Base-by-base conservation (phyloP, 2,797 vertebrate genomes). In the Peromyscus nudipes region DNA sequence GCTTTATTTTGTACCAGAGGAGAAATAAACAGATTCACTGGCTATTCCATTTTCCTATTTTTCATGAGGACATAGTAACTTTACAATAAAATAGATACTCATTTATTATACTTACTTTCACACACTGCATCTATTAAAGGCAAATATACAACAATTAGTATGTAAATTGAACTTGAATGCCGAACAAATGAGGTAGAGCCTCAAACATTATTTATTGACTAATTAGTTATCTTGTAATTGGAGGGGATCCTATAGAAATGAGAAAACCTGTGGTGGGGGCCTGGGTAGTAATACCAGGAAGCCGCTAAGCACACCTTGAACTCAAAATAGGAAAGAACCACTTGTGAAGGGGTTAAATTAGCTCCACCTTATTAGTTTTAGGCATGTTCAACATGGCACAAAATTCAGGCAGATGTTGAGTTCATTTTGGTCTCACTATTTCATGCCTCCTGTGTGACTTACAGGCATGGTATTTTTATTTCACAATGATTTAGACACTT, bases 71-170 rank as follows among this genome's bases (percentile, higher is more conserved):
- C 81, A 13, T 96, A 97, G 93, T 98, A 96, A 97, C 86, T 97
- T 96, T 80, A 76, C 94, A 85, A 95, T 96, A 97, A 98, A 98
- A 97, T 93, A 57, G 96, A 97, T 98, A 97, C 97, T 98, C 97
- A 98, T 98, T 98, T 98, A 88, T 98, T 98, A 97, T 91, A 91
- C 92, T 98, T 98, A 95, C 94, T 97, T 98, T 97, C 96, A 97
- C 95, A 95, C 90, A 95, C 83, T 90, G 52, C 89, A 95, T 97
- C 97, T 98, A 89, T 98, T 98, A 98, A 98, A 98, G 95, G 91
- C 97, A 98, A 97, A 98, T 98, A 92, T 2, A 19, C 91, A 97
- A 55, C 96, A 86, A 96, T 98, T 98, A 98, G 95, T 97, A 98
- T 98, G 97, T 96, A 98, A 98, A 98, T 98, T 98, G 98, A 98